A percentile compares a stretch with the other conserved stretches of the same genome.
phyloP scores from a whole-genome alignment of 2,113 vertebrate genomes.

The Muntiacus reevesi region DNA sequence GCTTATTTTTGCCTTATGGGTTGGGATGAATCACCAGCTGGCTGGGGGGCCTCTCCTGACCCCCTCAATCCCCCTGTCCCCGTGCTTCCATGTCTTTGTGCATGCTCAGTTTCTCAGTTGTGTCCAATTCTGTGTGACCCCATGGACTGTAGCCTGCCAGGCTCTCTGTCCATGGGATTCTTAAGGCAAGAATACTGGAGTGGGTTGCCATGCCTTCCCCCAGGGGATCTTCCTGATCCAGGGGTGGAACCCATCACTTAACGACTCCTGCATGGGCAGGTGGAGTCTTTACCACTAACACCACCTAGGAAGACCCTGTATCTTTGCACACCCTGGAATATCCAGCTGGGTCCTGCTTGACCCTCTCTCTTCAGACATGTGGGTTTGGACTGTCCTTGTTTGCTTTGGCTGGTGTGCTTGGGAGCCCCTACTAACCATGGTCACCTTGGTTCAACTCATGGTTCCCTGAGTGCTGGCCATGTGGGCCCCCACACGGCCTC shows the following conservation, averaged over 20 bases:
- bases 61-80: rapidly evolving
- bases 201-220: not conserved
- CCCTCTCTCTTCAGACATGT: rapidly evolving
- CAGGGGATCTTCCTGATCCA: not conserved
- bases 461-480: rapidly evolving
- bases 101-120: not conserved
- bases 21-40: not conserved
- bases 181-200: not conserved
- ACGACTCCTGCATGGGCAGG: not conserved
- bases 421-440: not conserved
- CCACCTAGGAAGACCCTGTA: not conserved
- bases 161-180: not conserved
- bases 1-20: not conserved
- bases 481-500: rapidly evolving
- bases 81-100: not conserved
- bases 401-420: not conserved
- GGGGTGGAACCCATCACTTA: not conserved
- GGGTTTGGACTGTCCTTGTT: not conserved
- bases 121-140: not conserved
- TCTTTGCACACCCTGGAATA: no score
- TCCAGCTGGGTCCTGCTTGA: no score
- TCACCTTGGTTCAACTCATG: no score
- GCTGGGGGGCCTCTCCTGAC: no score
- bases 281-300: not conserved
- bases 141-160: not conserved